Evolutionary conservation across 2,797 vertebrate species (phyloP), one percentile per base, ranked within the genome.

Genomic region (Ptychobarbus kaznakovi): DNA sequence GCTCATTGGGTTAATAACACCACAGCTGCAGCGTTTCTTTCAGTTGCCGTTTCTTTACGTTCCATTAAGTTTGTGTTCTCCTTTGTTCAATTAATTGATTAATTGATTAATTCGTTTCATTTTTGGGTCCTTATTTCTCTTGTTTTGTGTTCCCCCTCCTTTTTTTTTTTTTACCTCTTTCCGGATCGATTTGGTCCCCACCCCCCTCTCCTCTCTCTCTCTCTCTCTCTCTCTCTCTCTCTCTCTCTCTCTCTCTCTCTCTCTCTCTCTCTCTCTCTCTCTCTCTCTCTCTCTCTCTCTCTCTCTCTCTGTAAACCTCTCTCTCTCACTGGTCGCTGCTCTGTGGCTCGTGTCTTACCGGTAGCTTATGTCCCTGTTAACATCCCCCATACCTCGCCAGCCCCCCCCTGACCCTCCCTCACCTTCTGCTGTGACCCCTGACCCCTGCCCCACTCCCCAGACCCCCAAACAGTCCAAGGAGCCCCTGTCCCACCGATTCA

Each of bases 351-450:
- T 96, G 95, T 97, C 96, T 97, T 94, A 97, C 95, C 94, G 94
- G 94, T 98, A 99, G 97, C 97, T 99, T 97, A 96, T 99, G 97
- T 98, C 97, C 98, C 97, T 99, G 96, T 97, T 99, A 98, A 97
- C 97, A 89, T 98, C 97, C 96, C 97, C 98, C 92, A 96, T 94
- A 95, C 97, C 98, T 92, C 97, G 94, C 96, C 97, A 97, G 96
- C 97, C 97, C 94, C 98, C 98, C 92, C 97, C 94, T 88, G 93
- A 82, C 94, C 97, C 95, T 94, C 97, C 97, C 95, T 97, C 97
- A 97, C 96, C 97, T 96, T 97, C 97, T 98, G 96, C 97, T 97
- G 97, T 98, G 97, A 97, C 97, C 96, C 98, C 97, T 95, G 98
- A 98, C 97, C 96, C 89, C 72, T 98, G 97, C 97, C 96, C 89